These are phyloP conservation scores for Pangasius mekongensis DNA, from an alignment of 2,797 vertebrate species.

Conservation along the genomic window DNA sequence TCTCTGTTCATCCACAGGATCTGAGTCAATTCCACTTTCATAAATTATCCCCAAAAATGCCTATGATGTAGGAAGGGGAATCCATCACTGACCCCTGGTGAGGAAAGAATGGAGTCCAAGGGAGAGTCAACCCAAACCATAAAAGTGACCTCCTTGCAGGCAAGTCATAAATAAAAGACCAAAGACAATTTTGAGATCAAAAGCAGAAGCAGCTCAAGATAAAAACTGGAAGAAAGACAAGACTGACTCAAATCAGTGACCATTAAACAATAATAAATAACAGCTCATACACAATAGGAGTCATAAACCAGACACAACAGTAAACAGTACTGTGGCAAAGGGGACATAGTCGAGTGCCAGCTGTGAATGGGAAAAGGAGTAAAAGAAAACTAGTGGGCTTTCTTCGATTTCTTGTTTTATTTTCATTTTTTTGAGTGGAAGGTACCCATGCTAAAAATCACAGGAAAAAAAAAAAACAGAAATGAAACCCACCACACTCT, in stretches of 20 bases:
- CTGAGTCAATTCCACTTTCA: slow-evolving; percentile 42
- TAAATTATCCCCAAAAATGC: slow-evolving; percentile 38
- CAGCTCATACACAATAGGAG: not conserved
- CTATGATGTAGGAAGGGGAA: slow-evolving; percentile 47
- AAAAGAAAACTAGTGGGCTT: not conserved
- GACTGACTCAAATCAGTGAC: slow-evolving; percentile 26
- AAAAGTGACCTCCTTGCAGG: slow-evolving; percentile 4
- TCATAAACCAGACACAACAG: not conserved
- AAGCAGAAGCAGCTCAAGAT: not conserved
- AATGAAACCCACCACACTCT: not conserved
- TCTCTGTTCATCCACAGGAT: slow-evolving; percentile 17
- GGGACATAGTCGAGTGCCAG: not conserved
- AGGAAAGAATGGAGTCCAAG: not conserved
- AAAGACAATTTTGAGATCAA: slow-evolving; percentile 30
- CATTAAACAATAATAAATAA: not conserved
- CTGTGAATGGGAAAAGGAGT: not conserved
- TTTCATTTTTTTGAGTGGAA: not conserved
- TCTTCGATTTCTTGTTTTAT: not conserved
- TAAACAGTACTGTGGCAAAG: not conserved
- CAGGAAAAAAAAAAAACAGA: not conserved
- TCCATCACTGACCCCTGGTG: slow-evolving; percentile 38
- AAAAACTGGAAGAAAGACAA: slow-evolving; percentile 12
- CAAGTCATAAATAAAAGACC: slow-evolving; percentile 32
- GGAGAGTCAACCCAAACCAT: not conserved
- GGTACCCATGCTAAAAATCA: not conserved